Percentiles rank a stretch among this genome's conserved stretches.
These are phyloP conservation scores for Vulpes ferrilata DNA, from an alignment of 2,113 vertebrate species.

Conservation along the genomic window DNA sequence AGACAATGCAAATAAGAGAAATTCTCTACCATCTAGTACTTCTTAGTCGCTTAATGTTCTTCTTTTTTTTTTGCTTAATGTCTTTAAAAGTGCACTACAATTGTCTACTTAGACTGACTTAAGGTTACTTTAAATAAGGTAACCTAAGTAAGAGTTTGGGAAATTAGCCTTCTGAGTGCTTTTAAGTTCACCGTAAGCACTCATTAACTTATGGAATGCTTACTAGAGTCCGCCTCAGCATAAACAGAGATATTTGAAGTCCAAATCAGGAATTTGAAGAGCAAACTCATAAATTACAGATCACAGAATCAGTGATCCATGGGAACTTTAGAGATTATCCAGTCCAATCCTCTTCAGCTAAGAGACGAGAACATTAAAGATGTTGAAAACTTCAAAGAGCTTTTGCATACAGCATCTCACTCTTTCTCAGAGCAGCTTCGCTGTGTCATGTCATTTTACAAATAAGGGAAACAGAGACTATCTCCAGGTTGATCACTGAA, in stretches of 20 bases:
- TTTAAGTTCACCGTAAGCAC: neutral
- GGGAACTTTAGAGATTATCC: conserved; percentile 4
- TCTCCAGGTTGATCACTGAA: neutral
- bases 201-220: neutral
- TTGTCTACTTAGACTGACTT: neutral
- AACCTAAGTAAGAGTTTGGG: neutral
- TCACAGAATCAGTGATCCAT: neutral
- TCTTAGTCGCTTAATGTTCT: neutral
- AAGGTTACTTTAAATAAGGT: neutral
- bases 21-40: neutral
- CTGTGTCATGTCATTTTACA: neutral
- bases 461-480: neutral
- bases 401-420: neutral
- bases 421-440: neutral
- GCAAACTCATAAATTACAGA: neutral
- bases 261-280: neutral
- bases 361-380: conserved; percentile 9
- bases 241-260: neutral
- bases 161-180: neutral
- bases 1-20: neutral
- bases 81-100: neutral
- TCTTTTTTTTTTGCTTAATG: neutral
- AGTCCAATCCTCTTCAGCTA: neutral
- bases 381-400: neutral
- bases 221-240: neutral